Evolutionary conservation across 2,113 vertebrate genomes (phyloP), one percentile per base, ranked within the genome.

Genomic region (Oriolus oriolus): DNA sequence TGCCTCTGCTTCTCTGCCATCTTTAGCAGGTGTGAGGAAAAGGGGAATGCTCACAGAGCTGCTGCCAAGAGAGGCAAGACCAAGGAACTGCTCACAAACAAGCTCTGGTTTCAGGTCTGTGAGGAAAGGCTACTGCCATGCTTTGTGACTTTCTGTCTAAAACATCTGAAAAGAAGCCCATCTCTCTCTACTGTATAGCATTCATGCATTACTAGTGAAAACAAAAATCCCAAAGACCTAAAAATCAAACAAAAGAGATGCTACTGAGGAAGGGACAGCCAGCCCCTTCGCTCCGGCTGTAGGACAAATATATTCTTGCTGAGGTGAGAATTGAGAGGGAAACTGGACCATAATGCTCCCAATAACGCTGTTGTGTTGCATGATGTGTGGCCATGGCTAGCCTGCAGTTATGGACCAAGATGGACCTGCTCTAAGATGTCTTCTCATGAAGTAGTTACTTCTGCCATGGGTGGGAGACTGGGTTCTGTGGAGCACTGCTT

Each of bases 341-440:
- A 92, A 88, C 4, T 30, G 47, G 27, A 69, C 18, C 14, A 53
- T 47, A 53, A 59, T 14, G 10, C 11, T 80, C 42, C 30, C 5
- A 76, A 13, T 50, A 63, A 33, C 8, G 19, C 16, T 35, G 9
- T 27, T 57, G 22, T 49, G 13, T 69, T 77, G 11, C 27, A 28
- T 24, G 26, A 61, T 45, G 20, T 49, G n/a, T 68, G 44, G 13
- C 30, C 5, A 9, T 0, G 0, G 50, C 70, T 89, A 24, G 16
- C 42, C 31, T 86, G 28, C 31, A 77, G 20, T 57, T 80, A 61
- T 12, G 11, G 39, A 54, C 26, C 73, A 80, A 81, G 45, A 26
- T 31, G 9, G 27, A n/a, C 4, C 6, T 76, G 24, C n/a, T 76
- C 37, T 71, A 74, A 57, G 9, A 24, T 27, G 11, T 70, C 30